Conservation (phyloP, 92 coral and sea anemone genomes). For the Montipora capitata region DNA sequence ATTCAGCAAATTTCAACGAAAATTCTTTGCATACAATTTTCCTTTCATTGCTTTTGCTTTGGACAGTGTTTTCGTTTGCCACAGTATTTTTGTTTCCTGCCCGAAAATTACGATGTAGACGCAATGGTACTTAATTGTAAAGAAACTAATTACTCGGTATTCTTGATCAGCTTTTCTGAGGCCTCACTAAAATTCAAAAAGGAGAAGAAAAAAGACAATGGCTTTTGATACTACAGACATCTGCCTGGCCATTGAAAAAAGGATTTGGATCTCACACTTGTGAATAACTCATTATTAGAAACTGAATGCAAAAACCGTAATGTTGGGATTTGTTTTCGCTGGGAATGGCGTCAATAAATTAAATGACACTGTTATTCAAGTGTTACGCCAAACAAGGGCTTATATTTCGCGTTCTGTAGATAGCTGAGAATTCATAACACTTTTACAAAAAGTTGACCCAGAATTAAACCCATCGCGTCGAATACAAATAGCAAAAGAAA, state of each 20-base stretch:
- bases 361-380: background rate
- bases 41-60: background rate
- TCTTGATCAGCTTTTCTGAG: conserved; percentile 12
- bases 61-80: background rate
- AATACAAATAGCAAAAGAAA: background rate
- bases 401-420: too few species aligned
- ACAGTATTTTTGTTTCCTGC: background rate
- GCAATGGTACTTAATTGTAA: conserved; percentile 3
- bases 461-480: background rate
- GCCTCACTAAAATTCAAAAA: background rate
- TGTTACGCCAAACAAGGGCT: background rate
- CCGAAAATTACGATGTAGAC: background rate
- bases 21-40: background rate
- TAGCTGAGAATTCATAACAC: too few species aligned
- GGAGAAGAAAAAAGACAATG: conserved; percentile 8
- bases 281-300: conserved; percentile 17
- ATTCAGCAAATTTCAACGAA: background rate
- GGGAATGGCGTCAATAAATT: conserved; percentile 23
- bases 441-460: background rate
- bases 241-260: conserved; percentile 37
- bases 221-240: conserved; percentile 24
- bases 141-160: background rate
- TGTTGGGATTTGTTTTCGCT: conserved; percentile 6
- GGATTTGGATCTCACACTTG: conserved; percentile 40
- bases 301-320: conserved; percentile 15